phyloP scores from a whole-genome alignment of 2,797 vertebrate species.

The Anableps anableps region DNA sequence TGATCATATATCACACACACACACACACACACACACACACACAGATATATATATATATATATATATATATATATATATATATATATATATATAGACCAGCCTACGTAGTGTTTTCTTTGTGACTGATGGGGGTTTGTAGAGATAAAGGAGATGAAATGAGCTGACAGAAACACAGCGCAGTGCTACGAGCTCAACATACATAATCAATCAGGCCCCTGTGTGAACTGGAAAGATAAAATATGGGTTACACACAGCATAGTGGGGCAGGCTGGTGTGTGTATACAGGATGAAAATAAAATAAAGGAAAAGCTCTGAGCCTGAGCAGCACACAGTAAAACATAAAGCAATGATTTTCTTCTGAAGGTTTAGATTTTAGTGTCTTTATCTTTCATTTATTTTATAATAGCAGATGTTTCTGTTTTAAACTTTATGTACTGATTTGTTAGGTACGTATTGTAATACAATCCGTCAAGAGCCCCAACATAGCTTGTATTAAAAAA shows the following conservation, averaged over 20 bases:
- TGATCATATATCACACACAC: not conserved
- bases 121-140: not conserved
- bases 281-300: slow-evolving; percentile 11
- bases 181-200: slow-evolving; percentile 22
- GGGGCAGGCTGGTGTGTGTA: not conserved
- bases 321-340: not conserved
- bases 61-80: no score
- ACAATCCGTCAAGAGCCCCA: not conserved
- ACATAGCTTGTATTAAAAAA: not conserved
- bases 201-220: slow-evolving; percentile 27
- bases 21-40: no score
- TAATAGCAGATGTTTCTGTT: not conserved
- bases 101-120: not conserved
- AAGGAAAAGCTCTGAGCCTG: not conserved
- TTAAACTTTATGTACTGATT: not conserved
- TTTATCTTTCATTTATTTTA: not conserved
- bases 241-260: slow-evolving; percentile 12
- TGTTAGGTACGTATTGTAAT: not conserved
- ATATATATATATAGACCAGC: not conserved
- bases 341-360: not conserved
- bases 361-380: not conserved
- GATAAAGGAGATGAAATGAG: slow-evolving; percentile 9
- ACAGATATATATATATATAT: no score
- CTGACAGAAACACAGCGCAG: not conserved
- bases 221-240: slow-evolving; percentile 18